These are phyloP conservation scores for Aplochiton taeniatus DNA, from an alignment of 2,797 vertebrate genomes.

Conservation along the genomic window DNA sequence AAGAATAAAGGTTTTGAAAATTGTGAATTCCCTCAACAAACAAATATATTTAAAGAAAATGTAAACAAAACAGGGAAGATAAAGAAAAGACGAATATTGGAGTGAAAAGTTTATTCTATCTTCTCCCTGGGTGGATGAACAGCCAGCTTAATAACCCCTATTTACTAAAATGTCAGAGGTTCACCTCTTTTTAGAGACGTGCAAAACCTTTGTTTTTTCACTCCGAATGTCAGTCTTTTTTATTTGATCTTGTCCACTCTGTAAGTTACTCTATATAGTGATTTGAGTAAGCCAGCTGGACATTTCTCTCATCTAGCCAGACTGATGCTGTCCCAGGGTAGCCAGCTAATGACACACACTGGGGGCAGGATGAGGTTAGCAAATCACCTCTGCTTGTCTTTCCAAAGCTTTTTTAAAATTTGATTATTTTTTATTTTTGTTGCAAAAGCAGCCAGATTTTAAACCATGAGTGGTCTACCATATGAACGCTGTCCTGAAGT, in stretches of 20 bases:
- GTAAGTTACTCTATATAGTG: conserved; percentile 15
- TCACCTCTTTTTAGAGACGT: neutral
- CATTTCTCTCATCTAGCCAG: conserved; percentile 43
- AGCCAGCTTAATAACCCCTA: conserved; percentile 19
- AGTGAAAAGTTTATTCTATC: too few species aligned
- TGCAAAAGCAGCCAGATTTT: too few species aligned
- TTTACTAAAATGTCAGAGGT: conserved; percentile 40
- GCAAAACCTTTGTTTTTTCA: neutral
- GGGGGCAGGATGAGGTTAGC: conserved; percentile 39
- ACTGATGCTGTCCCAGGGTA: conserved; percentile 25
- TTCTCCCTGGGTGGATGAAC: too few species aligned
- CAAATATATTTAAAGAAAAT: too few species aligned
- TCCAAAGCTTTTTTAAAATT: conserved; percentile 26
- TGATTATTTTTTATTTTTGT: conserved; percentile 14
- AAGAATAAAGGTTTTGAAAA: too few species aligned
- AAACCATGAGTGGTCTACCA: conserved; percentile 36
- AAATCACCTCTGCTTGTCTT: conserved; percentile 24
- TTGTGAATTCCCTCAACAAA: too few species aligned
- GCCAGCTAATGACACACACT: conserved; percentile 38
- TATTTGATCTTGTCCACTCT: conserved; percentile 35
- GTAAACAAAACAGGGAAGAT: too few species aligned
- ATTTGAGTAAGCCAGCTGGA: conserved; percentile 28
- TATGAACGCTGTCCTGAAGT: conserved; percentile 10
- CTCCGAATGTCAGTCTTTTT: conserved; percentile 11
- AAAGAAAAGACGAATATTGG: too few species aligned